These are phyloP conservation scores for Fragum sueziense DNA, from an alignment of 2,888 invertebrate genomes.

Conservation along the genomic window DNA sequence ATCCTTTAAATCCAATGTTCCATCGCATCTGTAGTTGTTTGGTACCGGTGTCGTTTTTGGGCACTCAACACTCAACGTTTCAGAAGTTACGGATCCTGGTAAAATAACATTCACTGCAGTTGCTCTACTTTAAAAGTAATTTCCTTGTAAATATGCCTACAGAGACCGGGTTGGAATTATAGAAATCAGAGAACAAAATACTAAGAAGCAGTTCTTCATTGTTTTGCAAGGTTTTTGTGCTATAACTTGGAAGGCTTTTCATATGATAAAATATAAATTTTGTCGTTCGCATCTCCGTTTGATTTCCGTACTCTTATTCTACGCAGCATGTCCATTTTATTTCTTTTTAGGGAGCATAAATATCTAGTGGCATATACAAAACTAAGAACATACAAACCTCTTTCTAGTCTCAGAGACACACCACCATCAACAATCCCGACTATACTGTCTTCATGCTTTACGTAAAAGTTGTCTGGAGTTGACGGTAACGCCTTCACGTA, in stretches of 20 bases:
- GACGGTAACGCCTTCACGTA: conserved; percentile 19
- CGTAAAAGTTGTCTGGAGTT: conserved; percentile 20
- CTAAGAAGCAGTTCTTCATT: too few species aligned
- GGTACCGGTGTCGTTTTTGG: background rate
- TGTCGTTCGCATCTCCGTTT: background rate
- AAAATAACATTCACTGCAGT: too few species aligned
- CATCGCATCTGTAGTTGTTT: conserved; percentile 21
- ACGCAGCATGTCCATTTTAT: too few species aligned
- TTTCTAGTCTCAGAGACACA: background rate
- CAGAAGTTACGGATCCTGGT: background rate
- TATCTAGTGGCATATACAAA: background rate
- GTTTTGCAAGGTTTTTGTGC: too few species aligned
- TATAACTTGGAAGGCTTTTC: too few species aligned
- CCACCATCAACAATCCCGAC: conserved; percentile 35
- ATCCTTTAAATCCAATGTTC: background rate
- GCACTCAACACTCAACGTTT: background rate
- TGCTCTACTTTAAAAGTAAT: too few species aligned
- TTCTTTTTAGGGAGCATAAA: background rate
- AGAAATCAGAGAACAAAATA: too few species aligned
- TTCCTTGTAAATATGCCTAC: too few species aligned
- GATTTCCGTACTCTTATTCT: too few species aligned
- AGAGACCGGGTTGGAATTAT: too few species aligned
- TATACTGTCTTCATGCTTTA: conserved; percentile 1
- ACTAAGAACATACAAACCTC: too few species aligned
- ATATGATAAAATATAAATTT: background rate